Evolutionary conservation across 2,888 invertebrate species (phyloP), one percentile per base, ranked within the genome.

Genomic region (Drepanosiphum platanoidis): DNA sequence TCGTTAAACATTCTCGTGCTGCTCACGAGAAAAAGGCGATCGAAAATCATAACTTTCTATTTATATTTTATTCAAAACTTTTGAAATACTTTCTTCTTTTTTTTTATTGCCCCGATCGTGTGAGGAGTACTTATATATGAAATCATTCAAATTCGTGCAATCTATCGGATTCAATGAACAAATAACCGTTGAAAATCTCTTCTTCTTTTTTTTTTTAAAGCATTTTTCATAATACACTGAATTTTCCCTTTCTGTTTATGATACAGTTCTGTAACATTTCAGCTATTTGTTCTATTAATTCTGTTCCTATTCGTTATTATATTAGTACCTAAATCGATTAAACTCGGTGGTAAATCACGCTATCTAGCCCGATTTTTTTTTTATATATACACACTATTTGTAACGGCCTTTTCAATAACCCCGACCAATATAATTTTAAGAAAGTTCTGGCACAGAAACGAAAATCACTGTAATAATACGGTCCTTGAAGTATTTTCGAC

Each of bases 401-500:
- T 75, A 22, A 11, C 2, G 22, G 64, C n/a, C 18, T 77, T 71
- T 64, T 39, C 30, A 32, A 64, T 42, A 78, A 66, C 27, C 42
- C 39, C 22, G 32, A 15, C 39, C n/a, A 18, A 42, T 39, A 66
- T 42, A 66, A 78, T 18, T 78, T 64, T 32, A 30, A 39, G 30
- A 78, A 46, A 68, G 30, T 80, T 68, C 68, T 80, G 68, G 46
- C 79, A 80, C 68, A 32, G 9, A 80, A 68, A n/a, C 52, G 46
- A 46, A 68, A 80, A 68, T 80, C 27, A 39, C 30, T 27, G 4
- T 42, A 71, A 36, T 11, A 30, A n/a, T 32, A 42, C 18, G 64
- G 46, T 82, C 72, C 72, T 82, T 82, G 82, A 64, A 82, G 30
- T 82, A 82, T 82, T 82, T 82, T 82, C 34, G 66, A 34, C 52